Evolutionary conservation across 2,797 vertebrate genomes (phyloP).

Genomic region (Otus scops): DNA sequence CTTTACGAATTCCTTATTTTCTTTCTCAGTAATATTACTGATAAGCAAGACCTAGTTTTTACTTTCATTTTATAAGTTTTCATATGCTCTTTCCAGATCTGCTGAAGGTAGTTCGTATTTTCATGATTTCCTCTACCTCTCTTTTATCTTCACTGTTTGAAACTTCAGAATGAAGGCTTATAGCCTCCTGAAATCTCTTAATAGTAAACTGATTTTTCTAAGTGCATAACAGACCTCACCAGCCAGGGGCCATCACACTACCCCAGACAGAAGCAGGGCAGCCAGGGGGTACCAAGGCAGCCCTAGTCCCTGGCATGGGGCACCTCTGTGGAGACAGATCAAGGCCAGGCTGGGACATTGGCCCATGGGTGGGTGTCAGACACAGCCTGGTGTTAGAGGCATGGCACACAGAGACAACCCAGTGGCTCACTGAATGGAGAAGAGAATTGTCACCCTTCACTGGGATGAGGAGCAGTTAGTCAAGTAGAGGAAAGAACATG

Average conservation of each 20-base stretch:
- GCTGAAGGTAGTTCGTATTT: neutral
- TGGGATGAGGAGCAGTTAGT: neutral
- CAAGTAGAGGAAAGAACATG: neutral
- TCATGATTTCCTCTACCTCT: neutral
- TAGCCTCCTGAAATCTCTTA: neutral
- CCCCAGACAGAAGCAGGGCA: neutral
- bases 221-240: neutral
- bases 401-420: neutral
- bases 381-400: too few relatives aligned
- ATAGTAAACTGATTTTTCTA: neutral
- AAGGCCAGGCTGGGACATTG: accelerated
- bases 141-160: neutral
- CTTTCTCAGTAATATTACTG: neutral
- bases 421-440: neutral
- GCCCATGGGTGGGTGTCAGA: accelerated
- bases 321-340: neutral
- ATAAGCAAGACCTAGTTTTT: neutral
- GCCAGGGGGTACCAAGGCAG: neutral
- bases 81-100: neutral
- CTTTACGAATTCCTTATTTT: neutral
- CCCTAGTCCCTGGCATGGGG: accelerated
- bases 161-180: neutral
- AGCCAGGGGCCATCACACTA: neutral
- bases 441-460: neutral
- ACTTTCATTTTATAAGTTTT: neutral